Percentiles rank a stretch among this genome's conserved stretches.
phyloP scores from a whole-genome alignment of 2,888 invertebrate genomes.

The Trachelus iudaicus region DNA sequence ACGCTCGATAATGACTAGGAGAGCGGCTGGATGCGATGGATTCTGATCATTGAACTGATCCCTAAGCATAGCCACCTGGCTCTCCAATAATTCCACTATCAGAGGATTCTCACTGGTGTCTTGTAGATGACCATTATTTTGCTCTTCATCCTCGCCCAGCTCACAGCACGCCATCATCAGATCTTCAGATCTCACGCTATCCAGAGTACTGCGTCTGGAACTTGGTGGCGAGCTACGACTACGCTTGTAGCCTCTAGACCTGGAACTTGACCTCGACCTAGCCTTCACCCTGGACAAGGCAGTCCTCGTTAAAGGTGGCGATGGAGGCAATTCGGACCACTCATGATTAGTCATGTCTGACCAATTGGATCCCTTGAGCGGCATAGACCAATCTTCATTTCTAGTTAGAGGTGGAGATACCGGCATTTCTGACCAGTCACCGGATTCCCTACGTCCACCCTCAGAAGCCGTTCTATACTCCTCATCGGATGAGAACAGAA shows the following conservation, averaged over 20 bases:
- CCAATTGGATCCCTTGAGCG: slow-evolving; percentile 49
- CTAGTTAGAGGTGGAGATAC: slow-evolving; percentile 68
- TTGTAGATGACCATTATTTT: slow-evolving; percentile 55
- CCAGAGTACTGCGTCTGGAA: slow-evolving; percentile 73
- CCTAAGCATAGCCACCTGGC: slow-evolving; percentile 51
- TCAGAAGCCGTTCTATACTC: slow-evolving; percentile 90
- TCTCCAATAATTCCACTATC: slow-evolving; percentile 58
- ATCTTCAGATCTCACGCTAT: slow-evolving; percentile 74
- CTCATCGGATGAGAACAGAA: slow-evolving; percentile 86
- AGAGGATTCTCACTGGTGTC: slow-evolving; percentile 49
- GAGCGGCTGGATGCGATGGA: slow-evolving; percentile 54
- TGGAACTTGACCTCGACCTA: slow-evolving; percentile 68
- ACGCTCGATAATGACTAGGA: slow-evolving; percentile 69
- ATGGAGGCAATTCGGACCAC: slow-evolving; percentile 70
- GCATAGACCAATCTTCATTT: slow-evolving; percentile 52
- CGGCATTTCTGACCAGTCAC: slow-evolving; percentile 83
- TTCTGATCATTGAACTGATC: slow-evolving; percentile 51
- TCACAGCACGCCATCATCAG: slow-evolving; percentile 67
- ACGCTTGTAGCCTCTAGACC: slow-evolving; percentile 71
- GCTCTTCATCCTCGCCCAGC: slow-evolving; percentile 70
- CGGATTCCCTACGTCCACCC: slow-evolving; percentile 82
- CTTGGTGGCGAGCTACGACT: slow-evolving; percentile 72
- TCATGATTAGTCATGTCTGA: slow-evolving; percentile 54
- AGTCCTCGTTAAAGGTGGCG: slow-evolving; percentile 73
- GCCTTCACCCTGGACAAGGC: slow-evolving; percentile 75